Base-by-base conservation (phyloP, 2,113 vertebrate species). In the Peromyscus leucopus region DNA sequence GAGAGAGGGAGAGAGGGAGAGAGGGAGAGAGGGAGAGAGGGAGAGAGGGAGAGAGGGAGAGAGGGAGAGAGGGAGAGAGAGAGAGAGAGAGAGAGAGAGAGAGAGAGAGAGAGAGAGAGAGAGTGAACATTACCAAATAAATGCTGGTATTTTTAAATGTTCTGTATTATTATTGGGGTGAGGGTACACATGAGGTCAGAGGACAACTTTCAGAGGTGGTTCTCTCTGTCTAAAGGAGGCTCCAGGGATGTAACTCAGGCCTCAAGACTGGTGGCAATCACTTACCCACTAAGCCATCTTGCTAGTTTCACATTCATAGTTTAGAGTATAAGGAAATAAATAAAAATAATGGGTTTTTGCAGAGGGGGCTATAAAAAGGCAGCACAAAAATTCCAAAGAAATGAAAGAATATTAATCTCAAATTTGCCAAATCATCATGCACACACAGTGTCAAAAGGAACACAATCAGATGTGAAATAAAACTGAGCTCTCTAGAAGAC, bases 391-490 rank as follows among this genome's bases (percentile, higher is more conserved):
- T 78, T 97, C 36, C 24, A 39, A 86, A 93, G 65, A 96, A 95
- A 84, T 57, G 42, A 96, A 96, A 95, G 83, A 8, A 67, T 26
- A 59, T 75, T 59, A 39, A 90, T 92, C 61, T 94, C 59, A 92
- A 83, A 87, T 91, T 51, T 96, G 85, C 87, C 91, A 97, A 95
- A 95, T 59, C 85, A 97, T 39, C 86, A 71, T 94, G 94, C 26
- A 87, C 24, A 89, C 79, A 84, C 59, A 91, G 46, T 96, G 63
- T 93, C 96, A 96, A 93, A 69, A 59, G 78, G 96, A 96, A 95
- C 92, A 96, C n/a, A 96, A 91, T 72, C 74, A 67, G 67, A 96
- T 92, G 80, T 63, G 82, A 97, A 93, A 95, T 87, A 94, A 95
- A 92, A 93, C 89, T 33, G 67, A 79, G 59, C 78, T 95, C 88